These are phyloP conservation scores for Drosophila ezoana DNA, from an alignment of 2,888 invertebrate species.

Conservation along the genomic window DNA sequence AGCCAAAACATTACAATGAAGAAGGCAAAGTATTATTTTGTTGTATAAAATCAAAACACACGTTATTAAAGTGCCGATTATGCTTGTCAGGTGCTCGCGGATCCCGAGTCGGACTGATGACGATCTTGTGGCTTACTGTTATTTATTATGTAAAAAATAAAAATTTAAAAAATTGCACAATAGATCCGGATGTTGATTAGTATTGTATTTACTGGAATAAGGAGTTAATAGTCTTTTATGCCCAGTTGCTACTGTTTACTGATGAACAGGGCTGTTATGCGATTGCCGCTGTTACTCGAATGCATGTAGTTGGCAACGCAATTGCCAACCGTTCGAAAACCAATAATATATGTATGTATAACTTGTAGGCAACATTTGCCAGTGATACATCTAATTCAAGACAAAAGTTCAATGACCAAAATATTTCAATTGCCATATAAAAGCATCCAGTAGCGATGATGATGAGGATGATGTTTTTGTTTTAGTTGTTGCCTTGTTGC, in stretches of 20 bases:
- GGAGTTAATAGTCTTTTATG: neutral
- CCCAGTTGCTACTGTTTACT: neutral
- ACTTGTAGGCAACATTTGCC: neutral
- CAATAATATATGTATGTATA: too few relatives aligned
- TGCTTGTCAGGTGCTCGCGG: neutral
- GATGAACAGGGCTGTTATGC: neutral
- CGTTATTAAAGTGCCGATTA: neutral
- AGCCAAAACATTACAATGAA: too few relatives aligned
- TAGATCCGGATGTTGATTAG: too few relatives aligned
- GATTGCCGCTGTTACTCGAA: neutral
- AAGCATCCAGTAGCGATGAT: slow-evolving; percentile 30
- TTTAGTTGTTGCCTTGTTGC: slow-evolving; percentile 64
- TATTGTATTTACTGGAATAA: too few relatives aligned
- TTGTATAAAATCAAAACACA: neutral
- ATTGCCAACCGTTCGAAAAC: neutral
- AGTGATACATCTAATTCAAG: slow-evolving; percentile 26
- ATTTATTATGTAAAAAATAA: neutral
- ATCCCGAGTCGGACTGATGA: neutral
- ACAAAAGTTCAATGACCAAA: slow-evolving; percentile 65
- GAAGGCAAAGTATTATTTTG: neutral
- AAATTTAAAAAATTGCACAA: too few relatives aligned
- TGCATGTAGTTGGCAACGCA: slow-evolving; percentile 2
- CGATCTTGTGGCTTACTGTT: neutral
- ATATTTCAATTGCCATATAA: slow-evolving; percentile 53
- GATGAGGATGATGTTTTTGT: slow-evolving; percentile 43